Percentiles rank a stretch among this genome's conserved stretches.
Conservation (phyloP, 1,140 invertebrate genomes). For the Melipona quadrifasciata region DNA sequence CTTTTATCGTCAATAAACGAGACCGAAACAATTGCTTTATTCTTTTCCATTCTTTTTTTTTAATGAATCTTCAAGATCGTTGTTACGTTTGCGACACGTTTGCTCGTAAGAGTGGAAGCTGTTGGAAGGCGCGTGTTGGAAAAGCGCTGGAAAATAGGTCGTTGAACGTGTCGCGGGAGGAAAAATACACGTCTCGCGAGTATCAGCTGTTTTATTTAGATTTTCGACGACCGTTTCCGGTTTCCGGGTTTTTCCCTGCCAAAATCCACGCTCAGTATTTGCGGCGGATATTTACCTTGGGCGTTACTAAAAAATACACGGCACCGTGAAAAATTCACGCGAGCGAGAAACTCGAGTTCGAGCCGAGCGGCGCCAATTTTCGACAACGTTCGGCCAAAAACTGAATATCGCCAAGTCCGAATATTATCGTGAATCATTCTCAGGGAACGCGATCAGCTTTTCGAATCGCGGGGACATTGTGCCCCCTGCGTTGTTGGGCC, state of each 20-base stretch:
- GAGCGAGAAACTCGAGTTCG: background rate
- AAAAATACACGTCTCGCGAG: background rate
- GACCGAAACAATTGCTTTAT: background rate
- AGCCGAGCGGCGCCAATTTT: background rate
- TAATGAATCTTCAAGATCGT: background rate
- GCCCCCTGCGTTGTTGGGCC: background rate
- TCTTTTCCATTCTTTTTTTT: too few relatives aligned
- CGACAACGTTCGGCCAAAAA: background rate
- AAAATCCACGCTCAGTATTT: background rate
- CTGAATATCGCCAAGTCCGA: background rate
- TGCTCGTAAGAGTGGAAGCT: too few relatives aligned
- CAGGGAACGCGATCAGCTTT: slow-evolving; percentile 9
- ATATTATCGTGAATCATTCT: slow-evolving; percentile 33
- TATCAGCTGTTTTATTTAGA: background rate
- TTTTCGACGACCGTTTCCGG: background rate
- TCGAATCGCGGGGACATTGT: background rate
- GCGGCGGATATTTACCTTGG: slow-evolving; percentile 6
- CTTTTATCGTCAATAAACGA: background rate
- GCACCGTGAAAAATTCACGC: background rate
- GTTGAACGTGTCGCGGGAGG: background rate
- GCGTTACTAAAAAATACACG: background rate
- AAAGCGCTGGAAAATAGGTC: background rate
- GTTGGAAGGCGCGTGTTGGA: background rate
- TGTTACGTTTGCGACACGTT: background rate
- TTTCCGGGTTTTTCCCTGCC: background rate